Percentiles rank a stretch among this genome's conserved stretches.
Conservation (phyloP, 92 coral and sea anemone species). For the Isaurus tuberculatus region DNA sequence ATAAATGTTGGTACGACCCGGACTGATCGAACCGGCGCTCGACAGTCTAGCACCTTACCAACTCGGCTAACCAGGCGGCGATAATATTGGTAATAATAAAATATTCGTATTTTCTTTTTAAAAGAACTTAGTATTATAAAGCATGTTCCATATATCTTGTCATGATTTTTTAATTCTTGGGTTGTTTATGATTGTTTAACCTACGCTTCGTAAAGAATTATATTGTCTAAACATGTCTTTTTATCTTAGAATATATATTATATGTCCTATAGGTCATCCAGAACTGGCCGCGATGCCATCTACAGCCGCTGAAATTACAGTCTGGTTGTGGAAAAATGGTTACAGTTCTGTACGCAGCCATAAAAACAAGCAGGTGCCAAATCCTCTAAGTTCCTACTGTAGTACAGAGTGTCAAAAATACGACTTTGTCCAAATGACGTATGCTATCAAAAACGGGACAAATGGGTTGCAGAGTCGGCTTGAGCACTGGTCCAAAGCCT, state of each 20-base stretch:
- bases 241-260: background rate
- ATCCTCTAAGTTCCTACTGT: slow-evolving; percentile 45
- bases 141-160: too few species aligned
- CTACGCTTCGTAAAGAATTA: too few species aligned
- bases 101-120: too few species aligned
- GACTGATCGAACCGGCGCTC: too few species aligned
- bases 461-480: slow-evolving; percentile 35
- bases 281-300: slow-evolving; percentile 73
- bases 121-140: too few species aligned
- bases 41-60: too few species aligned
- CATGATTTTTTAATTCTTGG: too few species aligned
- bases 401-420: slow-evolving; percentile 54
- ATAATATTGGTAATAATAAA: too few species aligned
- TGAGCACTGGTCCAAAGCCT: slow-evolving; percentile 51
- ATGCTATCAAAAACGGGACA: slow-evolving; percentile 39
- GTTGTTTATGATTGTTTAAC: too few species aligned
- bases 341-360: slow-evolving; percentile 54
- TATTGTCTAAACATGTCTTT: background rate
- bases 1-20: too few species aligned
- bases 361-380: slow-evolving; percentile 29
- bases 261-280: slow-evolving; percentile 48
- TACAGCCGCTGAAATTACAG: slow-evolving; percentile 53
- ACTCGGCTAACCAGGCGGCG: too few species aligned
- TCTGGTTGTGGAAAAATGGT: slow-evolving; percentile 76
- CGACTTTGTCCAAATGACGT: slow-evolving; percentile 63